Evolutionary conservation across 2,113 vertebrate genomes (phyloP), one percentile per base, ranked within the genome.

Genomic region (Nothocercus julius): DNA sequence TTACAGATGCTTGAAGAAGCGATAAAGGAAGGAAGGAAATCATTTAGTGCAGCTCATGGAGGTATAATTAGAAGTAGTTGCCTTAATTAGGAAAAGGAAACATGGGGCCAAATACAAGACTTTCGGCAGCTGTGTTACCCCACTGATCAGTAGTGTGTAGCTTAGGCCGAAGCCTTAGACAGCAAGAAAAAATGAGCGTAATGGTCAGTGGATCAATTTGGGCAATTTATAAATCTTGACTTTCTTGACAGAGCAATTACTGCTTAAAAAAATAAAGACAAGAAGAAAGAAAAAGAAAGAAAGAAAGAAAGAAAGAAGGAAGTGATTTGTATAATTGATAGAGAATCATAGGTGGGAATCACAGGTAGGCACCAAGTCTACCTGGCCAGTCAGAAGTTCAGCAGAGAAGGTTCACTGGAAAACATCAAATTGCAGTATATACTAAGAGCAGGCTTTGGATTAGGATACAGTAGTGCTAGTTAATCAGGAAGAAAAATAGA

Each of bases 321-420:
- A 54, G 27, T 30, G 54, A 30, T 45, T 63, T 30, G 32, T 7
- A 3, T 0, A 1, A 32, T 19, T 49, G 1, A 0, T 63, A 44
- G 22, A 7, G 9, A 90, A 11, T 24, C 32, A 7, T 13, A 36
- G 16, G 27, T 19, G 17, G 81, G n/a, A n/a, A n/a, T n/a, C n/a
- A 36, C 36, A 49, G 83, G 64, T 53, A 44, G 38, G 34, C 47
- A 17, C 47, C n/a, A 76, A 81, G 62, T 20, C 53, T 79, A 13
- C 63, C 36, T 90, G 18, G 75, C 66, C 61, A 86, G 4, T 13
- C 59, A 53, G n/a, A 54, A 15, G 24, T 62, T 47, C 7, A 49
- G 34, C 30, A 21, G 63, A 13, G 47, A 45, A 25, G 6, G 3
- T 14, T 8, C 36, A 2, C 8, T 66, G 34, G 61, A 73, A 53